Conservation (phyloP, 2,888 invertebrate species). For the Chrysomela aeneicollis region DNA sequence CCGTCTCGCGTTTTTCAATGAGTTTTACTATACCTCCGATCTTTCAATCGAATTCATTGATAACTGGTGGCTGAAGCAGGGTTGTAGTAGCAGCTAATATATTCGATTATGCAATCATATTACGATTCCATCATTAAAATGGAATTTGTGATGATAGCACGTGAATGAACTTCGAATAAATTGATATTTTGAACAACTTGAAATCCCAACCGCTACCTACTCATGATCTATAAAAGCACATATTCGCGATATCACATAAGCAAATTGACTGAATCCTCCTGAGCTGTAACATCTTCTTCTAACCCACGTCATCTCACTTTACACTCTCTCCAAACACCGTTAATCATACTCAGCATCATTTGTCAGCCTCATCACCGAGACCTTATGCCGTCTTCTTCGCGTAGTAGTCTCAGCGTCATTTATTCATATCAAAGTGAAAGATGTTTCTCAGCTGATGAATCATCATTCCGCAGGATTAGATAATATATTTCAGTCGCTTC, state of each 20-base stretch:
- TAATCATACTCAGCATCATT: constrained; percentile 51
- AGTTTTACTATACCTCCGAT: not conserved
- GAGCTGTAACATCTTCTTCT: constrained; percentile 19
- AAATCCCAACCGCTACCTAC: too few relatives aligned
- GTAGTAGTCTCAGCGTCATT: constrained; percentile 37
- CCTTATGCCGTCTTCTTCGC: constrained; percentile 41
- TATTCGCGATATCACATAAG: constrained; percentile 24
- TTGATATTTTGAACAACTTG: too few relatives aligned
- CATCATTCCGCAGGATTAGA: constrained; percentile 35
- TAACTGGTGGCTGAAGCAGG: not conserved
- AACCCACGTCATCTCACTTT: constrained; percentile 25
- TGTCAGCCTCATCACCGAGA: constrained; percentile 51
- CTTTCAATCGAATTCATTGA: not conserved
- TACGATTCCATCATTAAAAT: too few relatives aligned
- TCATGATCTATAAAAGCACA: too few relatives aligned
- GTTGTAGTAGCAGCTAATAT: too few relatives aligned
- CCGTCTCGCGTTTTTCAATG: not conserved
- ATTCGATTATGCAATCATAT: too few relatives aligned
- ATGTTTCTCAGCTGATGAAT: constrained; percentile 35
- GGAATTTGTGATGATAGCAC: too few relatives aligned
- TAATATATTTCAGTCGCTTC: constrained; percentile 36
- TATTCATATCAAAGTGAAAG: constrained; percentile 39
- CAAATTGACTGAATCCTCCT: constrained; percentile 23
- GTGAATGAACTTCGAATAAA: too few relatives aligned
- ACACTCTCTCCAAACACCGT: constrained; percentile 35